Conservation (phyloP, 2,888 invertebrate genomes). For the Hydropsyche betteni region DNA sequence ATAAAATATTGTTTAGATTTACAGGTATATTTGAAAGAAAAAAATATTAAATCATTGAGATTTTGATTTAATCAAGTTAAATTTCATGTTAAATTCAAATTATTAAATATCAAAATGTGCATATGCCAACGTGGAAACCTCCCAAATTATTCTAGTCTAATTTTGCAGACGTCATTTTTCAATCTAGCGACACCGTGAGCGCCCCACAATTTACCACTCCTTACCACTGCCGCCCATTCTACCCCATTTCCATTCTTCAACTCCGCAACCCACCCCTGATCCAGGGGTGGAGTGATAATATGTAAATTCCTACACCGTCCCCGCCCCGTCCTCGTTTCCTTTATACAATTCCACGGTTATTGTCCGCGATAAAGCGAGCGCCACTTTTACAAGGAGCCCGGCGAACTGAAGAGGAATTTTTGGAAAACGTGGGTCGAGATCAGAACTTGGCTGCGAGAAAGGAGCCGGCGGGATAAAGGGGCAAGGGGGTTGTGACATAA, state of each 20-base stretch:
- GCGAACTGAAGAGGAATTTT: conserved; percentile 18
- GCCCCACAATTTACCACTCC: no score
- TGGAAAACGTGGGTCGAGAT: conserved; percentile 9
- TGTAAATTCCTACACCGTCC: conserved; percentile 47
- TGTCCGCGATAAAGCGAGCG: conserved; percentile 46
- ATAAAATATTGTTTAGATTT: no score
- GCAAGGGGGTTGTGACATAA: conserved; percentile 9
- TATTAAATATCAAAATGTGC: not conserved
- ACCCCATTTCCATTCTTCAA: conserved; percentile 14
- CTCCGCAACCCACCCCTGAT: conserved; percentile 15
- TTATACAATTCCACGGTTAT: conserved; percentile 40
- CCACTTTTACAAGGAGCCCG: conserved; percentile 42
- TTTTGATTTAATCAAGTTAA: not conserved
- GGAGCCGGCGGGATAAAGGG: not conserved
- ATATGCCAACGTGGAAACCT: not conserved
- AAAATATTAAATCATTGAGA: not conserved
- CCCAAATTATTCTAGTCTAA: conserved; percentile 30
- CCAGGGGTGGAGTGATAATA: conserved; percentile 48
- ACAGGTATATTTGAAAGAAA: no score
- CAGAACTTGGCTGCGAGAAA: not conserved
- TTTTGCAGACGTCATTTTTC: conserved; percentile 47
- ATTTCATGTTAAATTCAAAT: not conserved
- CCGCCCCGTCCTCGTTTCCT: conserved; percentile 29
- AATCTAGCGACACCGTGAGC: conserved; percentile 43
- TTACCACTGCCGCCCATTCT: not conserved